Percentiles rank a stretch among this genome's conserved stretches.
These are phyloP conservation scores for Drosophila suzukii DNA, from an alignment of 1,140 invertebrate species.

Conservation along the genomic window DNA sequence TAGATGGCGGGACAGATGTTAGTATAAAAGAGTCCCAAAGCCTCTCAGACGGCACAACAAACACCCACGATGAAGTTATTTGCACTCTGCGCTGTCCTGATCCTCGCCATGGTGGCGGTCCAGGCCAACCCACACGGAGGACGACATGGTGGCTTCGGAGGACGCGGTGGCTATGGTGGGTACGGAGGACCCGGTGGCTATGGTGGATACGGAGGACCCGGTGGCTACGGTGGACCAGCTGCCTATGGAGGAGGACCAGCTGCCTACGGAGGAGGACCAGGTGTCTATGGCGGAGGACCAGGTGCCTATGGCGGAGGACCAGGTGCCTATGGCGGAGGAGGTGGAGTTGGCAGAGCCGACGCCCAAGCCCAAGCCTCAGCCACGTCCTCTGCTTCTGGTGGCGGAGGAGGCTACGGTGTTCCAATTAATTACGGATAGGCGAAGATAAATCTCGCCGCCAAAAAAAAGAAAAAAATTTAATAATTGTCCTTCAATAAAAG, in stretches of 20 bases:
- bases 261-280: background rate
- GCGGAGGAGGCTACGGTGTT: no score
- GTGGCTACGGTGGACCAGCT: background rate
- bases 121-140: conserved; percentile 14
- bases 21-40: conserved; percentile 42
- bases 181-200: background rate
- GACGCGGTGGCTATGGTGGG: background rate
- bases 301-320: background rate
- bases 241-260: background rate
- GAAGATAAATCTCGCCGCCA: no score
- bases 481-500: no score
- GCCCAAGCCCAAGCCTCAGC: no score
- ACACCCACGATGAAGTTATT: conserved; percentile 27
- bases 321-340: background rate
- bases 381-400: no score
- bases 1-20: background rate
- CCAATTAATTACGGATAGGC: no score
- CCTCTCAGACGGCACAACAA: conserved; percentile 23
- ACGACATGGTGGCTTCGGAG: background rate
- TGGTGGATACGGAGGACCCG: background rate
- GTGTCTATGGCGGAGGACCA: background rate
- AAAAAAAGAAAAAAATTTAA: no score
- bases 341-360: no score
- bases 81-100: conserved; percentile 12
- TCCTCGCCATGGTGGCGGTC: conserved; percentile 16